Evolutionary conservation across 92 coral and sea anemone genomes (phyloP).

Genomic region (Actinostola sp.): DNA sequence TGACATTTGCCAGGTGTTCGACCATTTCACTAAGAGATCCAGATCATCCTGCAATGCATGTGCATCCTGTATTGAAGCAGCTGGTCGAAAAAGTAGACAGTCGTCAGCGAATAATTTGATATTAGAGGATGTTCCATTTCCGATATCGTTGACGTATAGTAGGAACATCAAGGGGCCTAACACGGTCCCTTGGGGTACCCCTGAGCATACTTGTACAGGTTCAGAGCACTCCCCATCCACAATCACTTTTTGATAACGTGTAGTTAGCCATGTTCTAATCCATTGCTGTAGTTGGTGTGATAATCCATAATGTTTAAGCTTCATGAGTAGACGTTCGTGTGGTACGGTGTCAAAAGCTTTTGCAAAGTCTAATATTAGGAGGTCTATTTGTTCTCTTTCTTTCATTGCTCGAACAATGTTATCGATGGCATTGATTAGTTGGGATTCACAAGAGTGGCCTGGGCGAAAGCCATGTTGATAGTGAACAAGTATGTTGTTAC

Average conservation of each 20-base stretch:
- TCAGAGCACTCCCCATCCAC: conserved; percentile 35
- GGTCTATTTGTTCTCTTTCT: conserved; percentile 30
- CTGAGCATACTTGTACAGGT: conserved; percentile 21
- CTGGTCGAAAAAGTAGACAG: conserved; percentile 26
- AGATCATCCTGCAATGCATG: conserved; percentile 18
- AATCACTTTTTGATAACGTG: conserved; percentile 40
- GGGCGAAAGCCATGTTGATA: conserved; percentile 46
- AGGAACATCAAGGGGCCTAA: conserved; percentile 28
- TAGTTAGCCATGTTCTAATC: conserved; percentile 50
- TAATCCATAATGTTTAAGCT: conserved; percentile 21
- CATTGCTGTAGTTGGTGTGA: conserved; percentile 30
- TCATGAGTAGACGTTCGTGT: conserved; percentile 28
- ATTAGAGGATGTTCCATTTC: conserved; percentile 17
- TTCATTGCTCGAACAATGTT: conserved; percentile 34
- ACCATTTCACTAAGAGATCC: conserved; percentile 22
- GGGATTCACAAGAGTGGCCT: conserved; percentile 49
- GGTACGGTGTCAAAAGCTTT: conserved; percentile 27
- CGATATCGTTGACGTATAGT: conserved; percentile 11
- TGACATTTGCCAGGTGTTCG: conserved; percentile 37
- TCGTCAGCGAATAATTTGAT: conserved; percentile 33
- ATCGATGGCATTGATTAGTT: conserved; percentile 31
- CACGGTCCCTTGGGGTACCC: conserved; percentile 24
- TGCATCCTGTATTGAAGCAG: conserved; percentile 13
- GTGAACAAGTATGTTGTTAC: conserved; percentile 33
- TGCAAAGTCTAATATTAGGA: not conserved